Evolutionary conservation across 1,140 invertebrate species (phyloP).

Genomic region (Chironomus tepperi): DNA sequence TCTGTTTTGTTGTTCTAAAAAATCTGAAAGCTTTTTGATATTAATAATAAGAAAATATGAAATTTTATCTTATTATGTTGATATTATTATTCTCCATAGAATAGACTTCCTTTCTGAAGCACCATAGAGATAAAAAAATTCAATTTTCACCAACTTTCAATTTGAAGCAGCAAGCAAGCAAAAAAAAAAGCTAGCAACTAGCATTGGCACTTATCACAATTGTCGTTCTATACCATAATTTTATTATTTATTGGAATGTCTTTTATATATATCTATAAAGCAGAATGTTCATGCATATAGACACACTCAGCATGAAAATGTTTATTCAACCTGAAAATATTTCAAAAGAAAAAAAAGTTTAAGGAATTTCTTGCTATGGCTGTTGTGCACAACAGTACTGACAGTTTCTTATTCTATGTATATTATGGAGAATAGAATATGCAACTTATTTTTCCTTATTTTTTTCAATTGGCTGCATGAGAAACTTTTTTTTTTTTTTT

Average conservation of each 20-base stretch:
- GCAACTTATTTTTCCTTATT: no score
- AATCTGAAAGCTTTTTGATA: no score
- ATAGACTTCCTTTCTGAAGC: no score
- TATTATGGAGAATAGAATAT: no score
- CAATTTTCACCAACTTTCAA: constrained; percentile 2
- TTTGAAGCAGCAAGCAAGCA: not conserved
- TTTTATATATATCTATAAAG: not conserved
- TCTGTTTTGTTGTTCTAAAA: no score
- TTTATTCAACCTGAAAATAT: constrained; percentile 16
- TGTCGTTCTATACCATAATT: constrained; percentile 20
- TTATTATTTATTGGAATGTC: constrained; percentile 22
- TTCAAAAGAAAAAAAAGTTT: not conserved
- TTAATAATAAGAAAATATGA: no score
- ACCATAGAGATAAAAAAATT: not conserved
- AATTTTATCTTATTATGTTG: no score
- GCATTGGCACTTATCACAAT: constrained; percentile 18
- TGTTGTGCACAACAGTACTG: no score
- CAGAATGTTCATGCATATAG: not conserved
- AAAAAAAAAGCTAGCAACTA: not conserved
- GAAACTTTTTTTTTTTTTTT: not conserved
- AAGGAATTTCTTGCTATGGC: no score
- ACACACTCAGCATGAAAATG: not conserved
- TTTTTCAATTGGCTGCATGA: no score
- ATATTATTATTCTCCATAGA: no score
- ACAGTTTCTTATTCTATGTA: no score